Conservation (phyloP, 2,113 vertebrate species). For the Cryptoleucopteryx plumbea region DNA sequence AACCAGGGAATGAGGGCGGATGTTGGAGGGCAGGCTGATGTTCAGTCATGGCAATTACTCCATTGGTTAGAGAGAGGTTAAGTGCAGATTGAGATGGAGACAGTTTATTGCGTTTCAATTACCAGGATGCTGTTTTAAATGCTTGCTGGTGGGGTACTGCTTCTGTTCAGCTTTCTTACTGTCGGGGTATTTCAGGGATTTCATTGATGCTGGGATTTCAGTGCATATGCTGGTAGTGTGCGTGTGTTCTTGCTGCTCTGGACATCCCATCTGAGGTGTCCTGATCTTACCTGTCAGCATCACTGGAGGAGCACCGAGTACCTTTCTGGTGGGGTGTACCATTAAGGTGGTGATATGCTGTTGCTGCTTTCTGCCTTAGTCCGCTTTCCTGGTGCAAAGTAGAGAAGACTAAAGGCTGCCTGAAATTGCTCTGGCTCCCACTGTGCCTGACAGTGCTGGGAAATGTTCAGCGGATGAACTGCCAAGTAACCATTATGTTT, state of each 20-base stretch:
- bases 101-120: background rate
- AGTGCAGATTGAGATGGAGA: background rate
- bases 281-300: background rate
- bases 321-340: background rate
- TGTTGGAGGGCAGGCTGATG: fast-evolving
- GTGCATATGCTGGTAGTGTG: fast-evolving
- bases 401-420: background rate
- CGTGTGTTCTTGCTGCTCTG: background rate
- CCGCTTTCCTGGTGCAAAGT: background rate
- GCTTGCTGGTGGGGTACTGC: background rate
- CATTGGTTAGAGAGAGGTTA: background rate
- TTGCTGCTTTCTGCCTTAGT: background rate
- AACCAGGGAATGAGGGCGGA: background rate
- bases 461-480: background rate
- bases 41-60: background rate
- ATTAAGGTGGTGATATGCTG: fast-evolving
- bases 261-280: background rate
- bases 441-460: background rate
- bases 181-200: background rate
- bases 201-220: background rate
- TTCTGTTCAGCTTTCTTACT: background rate
- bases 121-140: background rate
- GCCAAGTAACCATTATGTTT: background rate
- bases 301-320: background rate
- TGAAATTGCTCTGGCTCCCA: background rate